Conservation (phyloP, 2,113 vertebrate genomes). For the Canis aureus region DNA sequence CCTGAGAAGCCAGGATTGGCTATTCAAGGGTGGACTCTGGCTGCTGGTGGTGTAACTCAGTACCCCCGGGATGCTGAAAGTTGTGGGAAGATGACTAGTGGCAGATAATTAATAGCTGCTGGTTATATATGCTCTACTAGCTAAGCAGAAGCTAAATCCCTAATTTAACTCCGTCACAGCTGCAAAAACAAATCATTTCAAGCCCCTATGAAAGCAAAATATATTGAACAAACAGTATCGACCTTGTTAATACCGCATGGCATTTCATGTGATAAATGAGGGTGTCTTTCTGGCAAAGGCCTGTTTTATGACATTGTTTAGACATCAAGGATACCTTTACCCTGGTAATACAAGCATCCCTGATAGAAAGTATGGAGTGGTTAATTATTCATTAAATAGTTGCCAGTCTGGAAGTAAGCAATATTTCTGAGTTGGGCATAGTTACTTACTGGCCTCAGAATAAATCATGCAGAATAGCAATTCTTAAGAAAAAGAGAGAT, state of each 20-base stretch:
- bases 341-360: slow-evolving; percentile 78
- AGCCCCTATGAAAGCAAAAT: slow-evolving; percentile 79
- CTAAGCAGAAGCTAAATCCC: slow-evolving; percentile 77
- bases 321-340: slow-evolving; percentile 75
- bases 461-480: slow-evolving; percentile 54
- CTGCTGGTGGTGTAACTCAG: slow-evolving; percentile 12
- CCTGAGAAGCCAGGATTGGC: slow-evolving; percentile 44
- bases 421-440: slow-evolving; percentile 58
- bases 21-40: slow-evolving; percentile 58
- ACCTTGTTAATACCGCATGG: slow-evolving; percentile 80
- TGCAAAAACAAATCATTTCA: slow-evolving; percentile 83
- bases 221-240: slow-evolving; percentile 80
- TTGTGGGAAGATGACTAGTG: slow-evolving; percentile 66
- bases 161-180: slow-evolving; percentile 80
- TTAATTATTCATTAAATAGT: slow-evolving; percentile 76
- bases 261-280: slow-evolving; percentile 80
- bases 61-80: slow-evolving; percentile 33
- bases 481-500: slow-evolving; percentile 58
- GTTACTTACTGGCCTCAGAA: slow-evolving; percentile 59
- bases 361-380: slow-evolving; percentile 70
- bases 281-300: slow-evolving; percentile 73
- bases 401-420: slow-evolving; percentile 69
- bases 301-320: slow-evolving; percentile 76
- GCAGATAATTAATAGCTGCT: slow-evolving; percentile 75
- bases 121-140: slow-evolving; percentile 71